phyloP scores from a whole-genome alignment of 2,113 vertebrate species.

The Hemibagrus wyckioides region DNA sequence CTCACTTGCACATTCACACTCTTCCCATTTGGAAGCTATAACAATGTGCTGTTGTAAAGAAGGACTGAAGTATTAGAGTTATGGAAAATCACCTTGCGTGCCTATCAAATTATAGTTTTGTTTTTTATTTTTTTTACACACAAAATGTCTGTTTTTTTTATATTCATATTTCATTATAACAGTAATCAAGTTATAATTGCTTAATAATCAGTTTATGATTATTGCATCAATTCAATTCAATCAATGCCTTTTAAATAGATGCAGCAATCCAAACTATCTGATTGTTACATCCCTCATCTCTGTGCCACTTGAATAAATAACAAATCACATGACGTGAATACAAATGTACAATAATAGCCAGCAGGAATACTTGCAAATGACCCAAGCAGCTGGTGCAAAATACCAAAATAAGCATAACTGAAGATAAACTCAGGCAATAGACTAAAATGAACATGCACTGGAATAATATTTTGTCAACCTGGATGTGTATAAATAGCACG shows the following conservation, averaged over 20 bases:
- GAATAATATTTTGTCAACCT: slow-evolving; percentile 44
- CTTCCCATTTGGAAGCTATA: not conserved
- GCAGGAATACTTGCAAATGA: not conserved
- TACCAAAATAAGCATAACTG: not conserved
- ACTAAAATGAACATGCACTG: slow-evolving; percentile 25
- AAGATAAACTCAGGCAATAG: not conserved
- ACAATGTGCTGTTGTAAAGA: not conserved
- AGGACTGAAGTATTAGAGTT: not conserved
- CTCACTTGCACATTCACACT: not conserved
- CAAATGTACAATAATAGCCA: not conserved
- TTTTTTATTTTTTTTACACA: not conserved
- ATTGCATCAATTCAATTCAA: not conserved
- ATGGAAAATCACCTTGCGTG: not conserved
- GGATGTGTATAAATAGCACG: slow-evolving; percentile 33
- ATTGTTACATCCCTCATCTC: not conserved
- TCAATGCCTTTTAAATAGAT: not conserved
- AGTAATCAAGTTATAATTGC: not conserved
- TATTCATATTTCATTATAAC: not conserved
- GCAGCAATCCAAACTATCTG: not conserved
- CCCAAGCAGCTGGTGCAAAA: not conserved
- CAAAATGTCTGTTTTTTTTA: not conserved
- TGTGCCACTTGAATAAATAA: not conserved
- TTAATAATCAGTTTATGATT: not conserved
- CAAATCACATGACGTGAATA: not conserved
- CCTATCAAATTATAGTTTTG: not conserved